phyloP scores from a whole-genome alignment of 2,888 invertebrate species.

The Cheilosia vernalis region DNA sequence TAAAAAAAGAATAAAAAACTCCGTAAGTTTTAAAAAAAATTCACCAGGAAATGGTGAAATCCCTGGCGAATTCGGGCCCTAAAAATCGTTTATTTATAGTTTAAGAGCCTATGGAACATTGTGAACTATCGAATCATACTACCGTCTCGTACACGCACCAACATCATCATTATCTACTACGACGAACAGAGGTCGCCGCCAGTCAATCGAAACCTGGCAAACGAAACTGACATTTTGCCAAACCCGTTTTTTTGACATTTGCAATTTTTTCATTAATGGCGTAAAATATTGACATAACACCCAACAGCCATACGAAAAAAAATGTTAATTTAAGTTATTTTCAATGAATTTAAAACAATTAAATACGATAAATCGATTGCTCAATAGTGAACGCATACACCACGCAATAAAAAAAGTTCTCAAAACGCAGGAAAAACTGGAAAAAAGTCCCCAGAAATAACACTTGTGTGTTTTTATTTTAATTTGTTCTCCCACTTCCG shows the following conservation, averaged over 20 bases:
- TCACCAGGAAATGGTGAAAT: too few relatives aligned
- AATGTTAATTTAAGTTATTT: constrained; percentile 35
- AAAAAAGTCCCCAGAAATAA: constrained; percentile 13
- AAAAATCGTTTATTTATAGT: too few relatives aligned
- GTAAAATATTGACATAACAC: constrained; percentile 74
- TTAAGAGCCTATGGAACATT: too few relatives aligned
- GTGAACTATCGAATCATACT: neutral
- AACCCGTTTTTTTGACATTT: constrained; percentile 65
- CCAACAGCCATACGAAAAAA: constrained; percentile 39
- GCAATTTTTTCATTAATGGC: constrained; percentile 73
- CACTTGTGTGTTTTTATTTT: constrained; percentile 24
- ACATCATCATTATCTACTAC: neutral
- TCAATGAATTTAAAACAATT: constrained; percentile 29
- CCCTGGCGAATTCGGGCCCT: too few relatives aligned
- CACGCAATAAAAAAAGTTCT: neutral
- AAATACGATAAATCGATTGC: constrained; percentile 15
- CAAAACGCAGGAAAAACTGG: neutral
- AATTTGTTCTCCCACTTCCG: constrained; percentile 19
- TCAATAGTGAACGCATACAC: constrained; percentile 2
- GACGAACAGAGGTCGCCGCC: neutral
- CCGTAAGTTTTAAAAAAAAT: too few relatives aligned
- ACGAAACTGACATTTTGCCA: constrained; percentile 62
- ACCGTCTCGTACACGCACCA: constrained; percentile 24
- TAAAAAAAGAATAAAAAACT: too few relatives aligned
- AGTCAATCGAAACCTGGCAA: constrained; percentile 56